Conservation (phyloP, 2,888 invertebrate species). For the Leucophenga maculata region DNA sequence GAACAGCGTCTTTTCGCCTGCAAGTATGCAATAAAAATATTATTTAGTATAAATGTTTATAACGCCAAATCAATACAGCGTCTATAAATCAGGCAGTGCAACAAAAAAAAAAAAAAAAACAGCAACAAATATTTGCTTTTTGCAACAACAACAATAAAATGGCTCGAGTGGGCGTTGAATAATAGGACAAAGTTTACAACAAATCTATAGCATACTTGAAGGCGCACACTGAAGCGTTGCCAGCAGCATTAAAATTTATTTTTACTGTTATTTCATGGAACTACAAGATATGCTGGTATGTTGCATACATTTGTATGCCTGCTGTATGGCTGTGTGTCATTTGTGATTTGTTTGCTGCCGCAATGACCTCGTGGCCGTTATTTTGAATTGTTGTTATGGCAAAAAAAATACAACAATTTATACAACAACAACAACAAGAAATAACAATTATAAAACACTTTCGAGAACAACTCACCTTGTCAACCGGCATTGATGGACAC, state of each 20-base stretch:
- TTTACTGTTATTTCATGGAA: constrained; percentile 2
- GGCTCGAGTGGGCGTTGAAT: constrained; percentile 3
- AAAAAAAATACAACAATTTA: no score
- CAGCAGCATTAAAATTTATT: constrained; percentile 27
- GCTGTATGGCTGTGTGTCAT: constrained; percentile 40
- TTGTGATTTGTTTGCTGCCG: constrained; percentile 6
- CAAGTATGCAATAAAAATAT: constrained; percentile 59
- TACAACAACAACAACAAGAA: no score
- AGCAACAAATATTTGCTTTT: constrained; percentile 20
- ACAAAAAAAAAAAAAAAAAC: constrained; percentile 28
- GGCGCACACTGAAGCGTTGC: background rate
- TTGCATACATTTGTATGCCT: constrained; percentile 43
- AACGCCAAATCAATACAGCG: constrained; percentile 34
- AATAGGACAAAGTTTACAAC: background rate
- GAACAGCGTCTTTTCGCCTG: constrained; percentile 45
- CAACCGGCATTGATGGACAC: constrained; percentile 96
- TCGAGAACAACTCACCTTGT: constrained; percentile 81
- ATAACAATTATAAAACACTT: background rate
- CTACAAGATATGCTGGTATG: constrained; percentile 21
- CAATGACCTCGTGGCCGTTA: constrained; percentile 7
- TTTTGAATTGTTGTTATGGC: constrained; percentile 17
- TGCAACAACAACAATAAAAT: background rate
- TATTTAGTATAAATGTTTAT: constrained; percentile 36
- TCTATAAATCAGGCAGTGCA: constrained; percentile 50
- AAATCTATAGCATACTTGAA: no score